Base-by-base conservation (phyloP, 2,888 invertebrate species). In the Epirrita christyi region DNA sequence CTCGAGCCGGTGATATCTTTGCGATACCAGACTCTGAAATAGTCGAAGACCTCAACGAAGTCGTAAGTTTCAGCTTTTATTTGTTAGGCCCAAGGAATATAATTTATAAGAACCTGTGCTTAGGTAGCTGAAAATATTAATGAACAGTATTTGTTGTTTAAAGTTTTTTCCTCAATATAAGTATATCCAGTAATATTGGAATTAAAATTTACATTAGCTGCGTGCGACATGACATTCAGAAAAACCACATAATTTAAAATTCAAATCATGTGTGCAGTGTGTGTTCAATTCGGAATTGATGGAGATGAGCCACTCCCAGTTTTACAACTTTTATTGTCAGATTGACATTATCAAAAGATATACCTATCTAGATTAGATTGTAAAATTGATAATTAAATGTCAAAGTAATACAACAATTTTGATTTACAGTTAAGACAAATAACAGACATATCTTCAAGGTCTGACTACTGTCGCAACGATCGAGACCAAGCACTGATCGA, bases 401-500 rank as follows among this genome's bases (percentile, higher is more conserved):
- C 6, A 28, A 27, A 29, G 32, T 28, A 15, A 29, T 5, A 27
- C 6, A 56, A 34, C n/a, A 27, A 44, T 48, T 44, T 65, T 53
- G 5, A 47, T 59, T 59, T 85, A 66, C 74, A 95, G 95, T 86
- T 95, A 63, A 94, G 94, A 72, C 95, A 95, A 88, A 95, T 96
- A 78, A 94, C 95, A 61, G 95, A 96, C 65, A 97, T 98, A 67
- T 96, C 97, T 58, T 96, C 96, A 62, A 93, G 96, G 61, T 93
- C 96, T 3, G 96, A 96, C 74, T 98, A 98, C 81, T 94, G 95
- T 45, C 94, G 95, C 67, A 97, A 96, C 85, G 96, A 96, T 79
- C 97, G 98, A 87, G 97, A 98, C 83, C 98, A 98, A 88, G 97
- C 97, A 71, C 96, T 98, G 61, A 97, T 98, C 68, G 98, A 98